Conservation (phyloP, 2,113 vertebrate genomes). For the Epinephelus cyanopodus region DNA sequence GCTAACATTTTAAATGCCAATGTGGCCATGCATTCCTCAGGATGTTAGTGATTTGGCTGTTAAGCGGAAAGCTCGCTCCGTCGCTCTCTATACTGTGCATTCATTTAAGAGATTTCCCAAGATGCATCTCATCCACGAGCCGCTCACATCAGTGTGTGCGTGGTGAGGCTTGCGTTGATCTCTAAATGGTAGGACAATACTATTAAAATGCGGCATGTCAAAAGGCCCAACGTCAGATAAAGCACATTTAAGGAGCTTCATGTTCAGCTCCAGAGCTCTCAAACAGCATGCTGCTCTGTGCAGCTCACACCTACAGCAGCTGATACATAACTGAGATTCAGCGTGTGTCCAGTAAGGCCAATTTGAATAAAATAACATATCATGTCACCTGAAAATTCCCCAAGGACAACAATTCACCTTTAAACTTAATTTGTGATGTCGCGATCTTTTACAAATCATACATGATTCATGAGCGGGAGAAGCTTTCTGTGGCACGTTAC, state of each 20-base stretch:
- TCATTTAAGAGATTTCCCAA: slow-evolving; percentile 81
- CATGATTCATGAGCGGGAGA: slow-evolving; percentile 37
- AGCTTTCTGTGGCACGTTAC: slow-evolving; percentile 47
- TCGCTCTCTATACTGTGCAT: slow-evolving; percentile 34
- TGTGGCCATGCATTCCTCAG: slow-evolving; percentile 47
- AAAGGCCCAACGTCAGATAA: slow-evolving; percentile 31
- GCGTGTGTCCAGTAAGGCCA: not conserved
- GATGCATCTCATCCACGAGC: slow-evolving; percentile 69
- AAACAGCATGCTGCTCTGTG: not conserved
- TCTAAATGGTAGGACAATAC: slow-evolving; percentile 57
- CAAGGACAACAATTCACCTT: slow-evolving; percentile 35
- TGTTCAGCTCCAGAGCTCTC: slow-evolving; percentile 29
- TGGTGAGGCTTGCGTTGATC: slow-evolving; percentile 39
- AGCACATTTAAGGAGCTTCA: slow-evolving; percentile 26
- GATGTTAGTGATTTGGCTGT: slow-evolving; percentile 58
- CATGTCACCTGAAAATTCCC: slow-evolving; percentile 16
- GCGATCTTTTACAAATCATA: slow-evolving; percentile 34
- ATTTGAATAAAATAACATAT: slow-evolving; percentile 14
- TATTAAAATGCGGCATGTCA: slow-evolving; percentile 58
- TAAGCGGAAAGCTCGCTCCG: slow-evolving; percentile 56
- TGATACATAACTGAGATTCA: not conserved
- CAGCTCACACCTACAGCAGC: slow-evolving; percentile 1
- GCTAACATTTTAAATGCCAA: slow-evolving; percentile 56
- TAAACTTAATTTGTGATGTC: slow-evolving; percentile 38
- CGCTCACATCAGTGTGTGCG: slow-evolving; percentile 41